A percentile compares a stretch with the other conserved stretches of the same genome.
Evolutionary conservation across 2,113 vertebrate genomes (phyloP).

Genomic region (Sylvilagus bachmani): DNA sequence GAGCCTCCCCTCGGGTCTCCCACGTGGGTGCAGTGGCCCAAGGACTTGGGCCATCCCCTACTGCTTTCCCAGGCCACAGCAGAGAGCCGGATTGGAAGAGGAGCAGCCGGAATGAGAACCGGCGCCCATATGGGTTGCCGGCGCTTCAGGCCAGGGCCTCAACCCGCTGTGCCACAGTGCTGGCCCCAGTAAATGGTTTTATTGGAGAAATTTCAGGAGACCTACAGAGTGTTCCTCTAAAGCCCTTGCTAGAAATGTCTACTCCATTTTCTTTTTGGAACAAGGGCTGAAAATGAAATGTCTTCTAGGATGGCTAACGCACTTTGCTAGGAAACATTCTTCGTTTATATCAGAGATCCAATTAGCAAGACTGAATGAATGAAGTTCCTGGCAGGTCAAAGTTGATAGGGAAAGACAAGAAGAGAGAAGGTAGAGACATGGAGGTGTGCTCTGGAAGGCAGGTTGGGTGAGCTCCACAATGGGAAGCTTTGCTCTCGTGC

Average conservation of each 20-base stretch:
- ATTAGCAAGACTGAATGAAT: neutral
- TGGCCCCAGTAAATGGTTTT: neutral
- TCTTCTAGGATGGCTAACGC: neutral
- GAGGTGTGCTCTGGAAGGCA: neutral
- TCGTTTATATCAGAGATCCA: neutral
- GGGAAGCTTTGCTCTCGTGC: accelerated
- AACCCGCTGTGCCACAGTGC: no score
- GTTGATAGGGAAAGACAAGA: neutral
- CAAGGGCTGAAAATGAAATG: slow-evolving; percentile 14
- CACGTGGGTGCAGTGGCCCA: no score
- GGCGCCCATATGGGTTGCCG: no score
- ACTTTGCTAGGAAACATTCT: neutral
- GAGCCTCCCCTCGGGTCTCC: no score
- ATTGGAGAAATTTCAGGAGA: neutral
- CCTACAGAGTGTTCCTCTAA: neutral
- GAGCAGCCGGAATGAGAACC: no score
- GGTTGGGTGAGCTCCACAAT: neutral
- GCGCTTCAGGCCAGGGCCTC: no score
- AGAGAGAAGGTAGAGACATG: neutral
- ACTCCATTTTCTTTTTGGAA: neutral
- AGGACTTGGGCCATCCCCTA: no score
- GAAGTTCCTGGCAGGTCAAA: neutral
- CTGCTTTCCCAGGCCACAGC: no score
- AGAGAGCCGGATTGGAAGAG: no score
- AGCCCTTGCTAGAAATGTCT: slow-evolving; percentile 16